phyloP scores from a whole-genome alignment of 2,888 invertebrate genomes.

The Lasioglossum leucozonium region DNA sequence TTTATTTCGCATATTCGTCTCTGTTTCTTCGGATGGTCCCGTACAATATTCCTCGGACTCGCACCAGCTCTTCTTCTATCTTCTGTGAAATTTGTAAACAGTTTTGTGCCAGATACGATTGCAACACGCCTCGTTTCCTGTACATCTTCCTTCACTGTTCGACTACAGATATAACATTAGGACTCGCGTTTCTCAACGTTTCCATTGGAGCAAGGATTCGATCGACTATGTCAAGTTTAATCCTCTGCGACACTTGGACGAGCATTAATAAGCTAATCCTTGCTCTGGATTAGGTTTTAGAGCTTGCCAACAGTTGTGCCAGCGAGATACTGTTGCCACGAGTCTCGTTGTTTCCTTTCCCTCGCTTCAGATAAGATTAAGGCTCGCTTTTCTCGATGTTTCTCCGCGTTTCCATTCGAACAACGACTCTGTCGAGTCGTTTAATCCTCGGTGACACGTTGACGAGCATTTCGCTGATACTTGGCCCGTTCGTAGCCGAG shows the following conservation, averaged over 20 bases:
- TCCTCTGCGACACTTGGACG: not conserved
- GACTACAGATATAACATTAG: not conserved
- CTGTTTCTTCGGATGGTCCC: not conserved
- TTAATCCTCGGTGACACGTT: slow-evolving; percentile 6
- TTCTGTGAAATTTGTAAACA: not conserved
- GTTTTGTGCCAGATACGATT: not conserved
- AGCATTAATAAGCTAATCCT: not conserved
- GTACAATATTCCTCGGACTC: not conserved
- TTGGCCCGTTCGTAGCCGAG: slow-evolving; percentile 27
- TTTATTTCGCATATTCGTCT: not conserved
- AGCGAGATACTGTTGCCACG: not conserved
- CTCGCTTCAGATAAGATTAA: not conserved
- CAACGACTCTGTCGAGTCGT: not conserved
- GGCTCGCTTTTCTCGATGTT: not conserved
- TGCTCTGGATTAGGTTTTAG: not conserved
- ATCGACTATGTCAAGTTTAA: not conserved
- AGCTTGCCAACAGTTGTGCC: not conserved
- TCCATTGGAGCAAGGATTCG: not conserved
- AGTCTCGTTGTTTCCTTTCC: not conserved
- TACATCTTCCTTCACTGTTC: not conserved
- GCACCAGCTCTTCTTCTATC: not conserved
- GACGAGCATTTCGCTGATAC: slow-evolving; percentile 21
- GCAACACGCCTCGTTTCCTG: not conserved
- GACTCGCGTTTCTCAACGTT: not conserved
- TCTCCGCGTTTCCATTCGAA: not conserved